Conservation (phyloP, 2,797 vertebrate genomes). For the Notamacropus eugenii region DNA sequence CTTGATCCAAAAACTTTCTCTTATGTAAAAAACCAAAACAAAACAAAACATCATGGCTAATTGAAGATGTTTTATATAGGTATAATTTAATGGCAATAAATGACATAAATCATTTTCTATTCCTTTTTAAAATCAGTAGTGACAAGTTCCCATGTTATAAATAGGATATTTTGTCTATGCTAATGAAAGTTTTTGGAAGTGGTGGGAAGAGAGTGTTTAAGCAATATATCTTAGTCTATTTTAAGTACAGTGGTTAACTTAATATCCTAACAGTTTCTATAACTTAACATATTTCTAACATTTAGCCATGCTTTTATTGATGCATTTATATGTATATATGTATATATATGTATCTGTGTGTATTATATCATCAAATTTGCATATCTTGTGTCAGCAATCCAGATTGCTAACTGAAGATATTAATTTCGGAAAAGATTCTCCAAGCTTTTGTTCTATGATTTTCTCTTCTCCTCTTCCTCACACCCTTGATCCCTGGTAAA, state of each 20-base stretch:
- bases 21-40: slow-evolving; percentile 40
- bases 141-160: slow-evolving; percentile 32
- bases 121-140: slow-evolving; percentile 62
- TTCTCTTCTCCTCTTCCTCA: not conserved
- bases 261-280: not conserved
- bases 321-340: not conserved
- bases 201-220: not conserved
- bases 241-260: slow-evolving; percentile 38
- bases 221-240: slow-evolving; percentile 62
- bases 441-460: not conserved
- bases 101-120: slow-evolving; percentile 59
- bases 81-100: slow-evolving; percentile 52
- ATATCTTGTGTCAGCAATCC: not conserved
- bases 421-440: not conserved
- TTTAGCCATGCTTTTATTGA: not conserved
- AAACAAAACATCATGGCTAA: slow-evolving; percentile 43
- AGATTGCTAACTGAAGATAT: not conserved
- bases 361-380: not conserved
- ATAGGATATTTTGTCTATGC: slow-evolving; percentile 17
- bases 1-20: slow-evolving; percentile 64
- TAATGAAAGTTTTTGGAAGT: slow-evolving; percentile 50
- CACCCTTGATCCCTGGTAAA: not conserved
- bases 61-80: slow-evolving; percentile 60
- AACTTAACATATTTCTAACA: not conserved
- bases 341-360: not conserved